These are phyloP conservation scores for Parnassius mnemosyne DNA, from an alignment of 2,888 invertebrate genomes.

Conservation along the genomic window DNA sequence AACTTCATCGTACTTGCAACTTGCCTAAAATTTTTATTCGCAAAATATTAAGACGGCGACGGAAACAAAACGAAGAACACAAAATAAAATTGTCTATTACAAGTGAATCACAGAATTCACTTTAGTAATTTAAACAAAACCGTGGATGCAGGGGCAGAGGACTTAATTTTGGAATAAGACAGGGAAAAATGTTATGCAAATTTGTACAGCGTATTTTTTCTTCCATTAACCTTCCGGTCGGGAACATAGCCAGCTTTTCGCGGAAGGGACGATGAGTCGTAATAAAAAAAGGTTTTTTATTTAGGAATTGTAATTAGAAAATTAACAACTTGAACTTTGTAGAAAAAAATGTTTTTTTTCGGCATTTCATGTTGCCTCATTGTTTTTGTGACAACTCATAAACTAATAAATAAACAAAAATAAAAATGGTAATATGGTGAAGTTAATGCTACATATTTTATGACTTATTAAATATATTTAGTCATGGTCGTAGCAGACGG, in stretches of 20 bases:
- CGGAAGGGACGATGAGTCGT: constrained; percentile 55
- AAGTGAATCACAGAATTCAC: constrained; percentile 65
- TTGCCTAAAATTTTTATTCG: neutral
- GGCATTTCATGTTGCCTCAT: constrained; percentile 55
- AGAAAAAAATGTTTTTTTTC: constrained; percentile 63
- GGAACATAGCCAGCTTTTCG: constrained; percentile 45
- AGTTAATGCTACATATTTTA: constrained; percentile 3
- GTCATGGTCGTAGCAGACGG: neutral
- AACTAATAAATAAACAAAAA: constrained; percentile 41
- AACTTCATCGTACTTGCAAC: neutral
- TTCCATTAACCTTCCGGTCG: constrained; percentile 72
- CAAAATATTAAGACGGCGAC: constrained; percentile 6
- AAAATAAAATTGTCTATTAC: constrained; percentile 47
- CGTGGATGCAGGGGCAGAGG: constrained; percentile 60
- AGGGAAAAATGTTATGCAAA: constrained; percentile 78
- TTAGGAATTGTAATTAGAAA: constrained; percentile 75
- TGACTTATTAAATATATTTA: neutral
- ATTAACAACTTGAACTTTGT: constrained; percentile 71
- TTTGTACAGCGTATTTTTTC: constrained; percentile 78
- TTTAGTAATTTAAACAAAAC: constrained; percentile 73
- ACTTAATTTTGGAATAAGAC: constrained; percentile 70
- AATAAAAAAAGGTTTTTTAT: constrained; percentile 72
- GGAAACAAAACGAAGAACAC: constrained; percentile 2
- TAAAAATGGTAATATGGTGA: constrained; percentile 23
- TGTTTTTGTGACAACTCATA: constrained; percentile 52